A percentile compares a stretch with the other conserved stretches of the same genome.
Conservation (phyloP, 2,888 invertebrate species). For the Ceramica pisi region DNA sequence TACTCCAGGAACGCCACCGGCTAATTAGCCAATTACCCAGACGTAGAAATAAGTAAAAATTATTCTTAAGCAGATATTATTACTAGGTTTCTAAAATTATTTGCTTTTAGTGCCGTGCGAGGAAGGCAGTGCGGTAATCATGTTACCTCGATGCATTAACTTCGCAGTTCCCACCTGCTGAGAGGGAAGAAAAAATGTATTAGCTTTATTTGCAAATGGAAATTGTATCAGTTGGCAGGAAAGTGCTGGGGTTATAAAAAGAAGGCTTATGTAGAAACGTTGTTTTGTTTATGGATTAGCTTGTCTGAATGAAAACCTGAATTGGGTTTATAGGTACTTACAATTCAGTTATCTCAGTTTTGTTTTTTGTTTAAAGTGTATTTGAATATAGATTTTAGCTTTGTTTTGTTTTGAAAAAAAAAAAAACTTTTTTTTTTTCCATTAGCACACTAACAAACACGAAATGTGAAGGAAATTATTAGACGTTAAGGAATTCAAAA, state of each 20-base stretch:
- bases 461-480: no score
- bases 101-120: conserved; percentile 20
- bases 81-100: conserved; percentile 3
- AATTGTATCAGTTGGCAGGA: conserved; percentile 35
- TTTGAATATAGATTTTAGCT: no score
- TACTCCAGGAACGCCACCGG: not conserved
- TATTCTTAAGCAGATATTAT: not conserved
- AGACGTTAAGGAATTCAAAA: not conserved
- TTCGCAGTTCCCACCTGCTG: conserved; percentile 15
- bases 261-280: not conserved
- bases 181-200: conserved; percentile 23
- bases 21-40: not conserved
- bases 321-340: not conserved
- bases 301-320: not conserved
- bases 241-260: conserved; percentile 10
- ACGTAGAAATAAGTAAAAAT: not conserved
- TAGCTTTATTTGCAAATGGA: conserved; percentile 39
- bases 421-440: no score
- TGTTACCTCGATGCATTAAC: conserved; percentile 28
- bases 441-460: no score
- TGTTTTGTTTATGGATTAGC: not conserved
- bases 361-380: no score
- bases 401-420: no score
- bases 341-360: no score
- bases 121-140: conserved; percentile 27